Evolutionary conservation across 2,797 vertebrate species (phyloP).

Genomic region (Megaceryle alcyon): DNA sequence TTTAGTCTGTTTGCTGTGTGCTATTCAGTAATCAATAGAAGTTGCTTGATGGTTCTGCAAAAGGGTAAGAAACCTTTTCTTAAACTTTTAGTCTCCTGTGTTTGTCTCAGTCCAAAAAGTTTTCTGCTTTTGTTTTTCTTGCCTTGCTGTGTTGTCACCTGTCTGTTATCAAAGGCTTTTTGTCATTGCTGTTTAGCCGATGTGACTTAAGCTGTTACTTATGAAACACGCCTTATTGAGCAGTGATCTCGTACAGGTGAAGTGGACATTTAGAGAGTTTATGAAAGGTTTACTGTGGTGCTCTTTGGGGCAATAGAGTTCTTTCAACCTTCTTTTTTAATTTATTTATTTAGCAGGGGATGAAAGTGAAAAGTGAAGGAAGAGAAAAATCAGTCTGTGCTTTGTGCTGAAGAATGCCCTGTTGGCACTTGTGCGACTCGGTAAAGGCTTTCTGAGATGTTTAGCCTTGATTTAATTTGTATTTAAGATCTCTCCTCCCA

Average conservation of each 20-base stretch:
- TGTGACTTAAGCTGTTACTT: background rate
- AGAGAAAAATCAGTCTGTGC: background rate
- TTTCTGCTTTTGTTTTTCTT: slow-evolving; percentile 62
- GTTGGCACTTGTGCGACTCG: background rate
- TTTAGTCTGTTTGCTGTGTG: slow-evolving; percentile 74
- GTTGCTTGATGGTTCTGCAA: slow-evolving; percentile 65
- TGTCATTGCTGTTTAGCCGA: background rate
- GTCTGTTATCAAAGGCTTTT: background rate
- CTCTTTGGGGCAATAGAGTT: background rate
- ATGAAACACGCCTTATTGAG: background rate
- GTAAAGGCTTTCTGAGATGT: slow-evolving; percentile 49
- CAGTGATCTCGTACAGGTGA: slow-evolving; percentile 23
- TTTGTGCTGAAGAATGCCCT: slow-evolving; percentile 40
- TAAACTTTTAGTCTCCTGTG: slow-evolving; percentile 67
- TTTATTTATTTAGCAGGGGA: slow-evolving; percentile 39
- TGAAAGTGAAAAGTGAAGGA: slow-evolving; percentile 3
- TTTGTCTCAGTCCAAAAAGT: slow-evolving; percentile 63
- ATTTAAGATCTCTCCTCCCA: slow-evolving; percentile 71
- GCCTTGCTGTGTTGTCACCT: background rate
- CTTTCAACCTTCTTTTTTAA: background rate
- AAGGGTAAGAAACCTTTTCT: slow-evolving; percentile 64
- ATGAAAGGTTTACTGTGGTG: background rate
- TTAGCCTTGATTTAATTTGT: slow-evolving; percentile 71
- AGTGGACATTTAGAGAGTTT: slow-evolving; percentile 31
- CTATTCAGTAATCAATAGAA: slow-evolving; percentile 74